A percentile compares a stretch with the other conserved stretches of the same genome.
Evolutionary conservation across 2,113 vertebrate species (phyloP).

Genomic region (Atrichornis clamosus): DNA sequence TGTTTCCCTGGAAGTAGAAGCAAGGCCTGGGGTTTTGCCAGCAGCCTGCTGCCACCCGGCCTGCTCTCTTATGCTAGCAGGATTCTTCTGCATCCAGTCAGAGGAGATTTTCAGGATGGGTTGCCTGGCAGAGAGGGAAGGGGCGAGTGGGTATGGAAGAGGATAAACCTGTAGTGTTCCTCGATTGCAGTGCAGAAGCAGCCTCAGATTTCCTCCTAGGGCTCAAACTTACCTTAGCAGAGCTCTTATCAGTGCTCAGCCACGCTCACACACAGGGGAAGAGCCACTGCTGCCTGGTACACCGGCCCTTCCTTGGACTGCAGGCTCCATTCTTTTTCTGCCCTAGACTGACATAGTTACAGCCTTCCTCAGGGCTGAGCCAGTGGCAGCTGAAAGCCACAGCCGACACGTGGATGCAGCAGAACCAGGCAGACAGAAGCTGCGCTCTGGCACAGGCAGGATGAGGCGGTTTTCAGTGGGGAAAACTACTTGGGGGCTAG

Average conservation of each 20-base stretch:
- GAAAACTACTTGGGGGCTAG: not conserved
- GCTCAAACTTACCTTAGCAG: not conserved
- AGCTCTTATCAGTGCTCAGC: not conserved
- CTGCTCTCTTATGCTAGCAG: not conserved
- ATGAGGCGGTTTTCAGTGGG: not conserved
- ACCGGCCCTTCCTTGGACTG: not conserved
- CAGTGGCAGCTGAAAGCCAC: not conserved
- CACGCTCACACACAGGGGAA: fast-evolving
- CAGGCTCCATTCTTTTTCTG: not conserved
- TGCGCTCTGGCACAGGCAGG: fast-evolving
- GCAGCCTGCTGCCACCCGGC: not conserved
- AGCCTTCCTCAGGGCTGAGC: not conserved
- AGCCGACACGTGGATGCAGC: not conserved
- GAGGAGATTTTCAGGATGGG: not conserved
- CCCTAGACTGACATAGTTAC: not conserved
- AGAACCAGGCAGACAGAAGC: not conserved
- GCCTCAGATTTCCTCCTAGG: not conserved
- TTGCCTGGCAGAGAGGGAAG: not conserved
- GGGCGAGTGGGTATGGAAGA: not conserved
- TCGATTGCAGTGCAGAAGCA: not conserved
- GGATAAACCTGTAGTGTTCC: not conserved
- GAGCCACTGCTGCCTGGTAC: not conserved
- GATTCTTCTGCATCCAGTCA: not conserved
- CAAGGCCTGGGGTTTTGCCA: not conserved
- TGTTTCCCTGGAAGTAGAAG: not conserved